Conservation (phyloP, 2,888 invertebrate genomes). For the Parnassius apollo region DNA sequence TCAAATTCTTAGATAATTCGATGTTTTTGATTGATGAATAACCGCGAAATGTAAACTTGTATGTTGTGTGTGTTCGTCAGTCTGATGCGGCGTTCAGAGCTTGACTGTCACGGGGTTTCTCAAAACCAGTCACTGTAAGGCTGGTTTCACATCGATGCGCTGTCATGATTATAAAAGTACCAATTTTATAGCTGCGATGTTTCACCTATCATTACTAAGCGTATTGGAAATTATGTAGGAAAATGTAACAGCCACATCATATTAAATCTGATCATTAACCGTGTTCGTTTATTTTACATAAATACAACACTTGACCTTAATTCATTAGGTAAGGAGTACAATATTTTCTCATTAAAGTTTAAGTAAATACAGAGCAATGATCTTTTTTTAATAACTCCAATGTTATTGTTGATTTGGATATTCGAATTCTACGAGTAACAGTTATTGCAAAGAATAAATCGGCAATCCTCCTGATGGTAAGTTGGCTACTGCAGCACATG, state of each 20-base stretch:
- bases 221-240: constrained; percentile 56
- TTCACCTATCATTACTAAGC: constrained; percentile 36
- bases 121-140: constrained; percentile 56
- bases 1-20: constrained; percentile 5
- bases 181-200: constrained; percentile 33
- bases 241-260: constrained; percentile 30
- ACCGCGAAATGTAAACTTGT: constrained; percentile 34
- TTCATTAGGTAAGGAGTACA: too few relatives aligned
- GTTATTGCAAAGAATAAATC: too few relatives aligned
- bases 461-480: too few relatives aligned
- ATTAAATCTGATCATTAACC: background rate
- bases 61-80: constrained; percentile 43
- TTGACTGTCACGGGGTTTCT: constrained; percentile 62
- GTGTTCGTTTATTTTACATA: too few relatives aligned
- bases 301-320: too few relatives aligned
- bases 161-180: constrained; percentile 56
- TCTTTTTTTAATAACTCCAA: too few relatives aligned
- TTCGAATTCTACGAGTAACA: too few relatives aligned
- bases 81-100: constrained; percentile 40
- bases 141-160: constrained; percentile 45
- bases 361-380: too few relatives aligned
- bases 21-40: constrained; percentile 32
- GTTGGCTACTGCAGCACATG: too few relatives aligned
- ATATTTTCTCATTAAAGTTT: too few relatives aligned
- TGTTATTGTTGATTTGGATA: too few relatives aligned